Conservation (phyloP, 2,797 vertebrate genomes). For the Buphagus erythrorhynchus region DNA sequence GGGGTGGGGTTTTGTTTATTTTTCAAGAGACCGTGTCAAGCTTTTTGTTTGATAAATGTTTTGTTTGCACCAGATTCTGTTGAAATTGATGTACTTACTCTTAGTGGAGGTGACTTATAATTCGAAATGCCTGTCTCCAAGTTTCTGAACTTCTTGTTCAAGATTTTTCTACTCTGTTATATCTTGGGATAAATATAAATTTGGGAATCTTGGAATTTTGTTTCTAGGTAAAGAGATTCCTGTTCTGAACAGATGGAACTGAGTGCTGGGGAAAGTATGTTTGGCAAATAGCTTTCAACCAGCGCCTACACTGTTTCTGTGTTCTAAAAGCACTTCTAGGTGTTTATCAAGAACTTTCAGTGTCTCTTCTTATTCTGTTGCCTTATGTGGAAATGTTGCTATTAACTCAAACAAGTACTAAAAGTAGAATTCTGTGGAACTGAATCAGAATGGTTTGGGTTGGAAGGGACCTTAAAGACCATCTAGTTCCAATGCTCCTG, state of each 20-base stretch:
- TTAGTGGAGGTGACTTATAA: not conserved
- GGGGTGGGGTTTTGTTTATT: not conserved
- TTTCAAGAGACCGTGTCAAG: not conserved
- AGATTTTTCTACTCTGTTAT: not conserved
- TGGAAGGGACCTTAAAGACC: not conserved
- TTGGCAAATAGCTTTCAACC: not conserved
- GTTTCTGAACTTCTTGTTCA: not conserved
- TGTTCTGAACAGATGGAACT: not conserved
- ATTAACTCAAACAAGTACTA: not conserved
- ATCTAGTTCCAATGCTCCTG: not conserved
- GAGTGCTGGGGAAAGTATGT: not conserved
- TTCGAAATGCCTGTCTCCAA: not conserved
- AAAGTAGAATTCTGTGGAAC: not conserved
- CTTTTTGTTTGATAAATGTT: not conserved
- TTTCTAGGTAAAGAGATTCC: not conserved
- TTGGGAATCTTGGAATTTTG: not conserved
- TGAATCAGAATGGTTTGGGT: not conserved
- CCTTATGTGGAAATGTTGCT: not conserved
- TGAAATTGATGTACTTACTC: not conserved
- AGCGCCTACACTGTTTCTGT: not conserved
- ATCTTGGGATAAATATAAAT: not conserved
- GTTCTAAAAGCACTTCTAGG: not conserved
- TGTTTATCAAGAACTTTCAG: not conserved
- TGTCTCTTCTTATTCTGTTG: not conserved
- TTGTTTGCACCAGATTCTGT: not conserved